Percentiles rank a stretch among this genome's conserved stretches.
Conservation (phyloP, 2,113 vertebrate species). For the Gymnocephalus cernua region DNA sequence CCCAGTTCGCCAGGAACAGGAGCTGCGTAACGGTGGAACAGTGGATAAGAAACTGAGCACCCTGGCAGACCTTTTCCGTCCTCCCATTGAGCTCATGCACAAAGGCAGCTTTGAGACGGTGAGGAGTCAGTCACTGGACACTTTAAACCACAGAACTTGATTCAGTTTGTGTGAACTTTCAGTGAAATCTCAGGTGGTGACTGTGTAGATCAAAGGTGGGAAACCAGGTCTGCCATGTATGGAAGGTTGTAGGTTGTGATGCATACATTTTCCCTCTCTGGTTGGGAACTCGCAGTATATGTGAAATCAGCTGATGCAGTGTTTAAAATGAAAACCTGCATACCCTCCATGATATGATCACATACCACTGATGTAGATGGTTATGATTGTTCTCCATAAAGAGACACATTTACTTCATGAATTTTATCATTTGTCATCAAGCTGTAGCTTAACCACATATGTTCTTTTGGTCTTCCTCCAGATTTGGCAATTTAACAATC, state of each 20-base stretch:
- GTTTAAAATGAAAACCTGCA: neutral
- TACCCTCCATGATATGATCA: neutral
- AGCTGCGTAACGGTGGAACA: slow-evolving; percentile 95
- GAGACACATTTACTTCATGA: neutral
- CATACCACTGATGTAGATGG: neutral
- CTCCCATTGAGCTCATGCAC: slow-evolving; percentile 99
- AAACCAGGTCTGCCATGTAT: slow-evolving; percentile 1
- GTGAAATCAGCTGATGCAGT: neutral
- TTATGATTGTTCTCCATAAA: neutral
- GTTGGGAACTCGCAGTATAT: neutral
- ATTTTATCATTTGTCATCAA: neutral
- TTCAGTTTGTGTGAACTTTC: slow-evolving; percentile 43
- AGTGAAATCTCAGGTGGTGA: slow-evolving; percentile 42
- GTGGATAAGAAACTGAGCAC: slow-evolving; percentile 99
- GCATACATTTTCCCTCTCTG: neutral
- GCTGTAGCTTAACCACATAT: neutral
- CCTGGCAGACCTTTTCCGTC: slow-evolving; percentile 97
- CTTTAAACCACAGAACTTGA: slow-evolving; percentile 26
- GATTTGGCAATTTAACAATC: neutral
- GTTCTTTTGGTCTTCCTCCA: neutral
- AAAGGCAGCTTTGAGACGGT: slow-evolving; percentile 99
- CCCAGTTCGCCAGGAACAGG: slow-evolving; percentile 97
- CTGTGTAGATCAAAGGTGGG: slow-evolving; percentile 16
- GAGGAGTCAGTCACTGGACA: slow-evolving; percentile 68
- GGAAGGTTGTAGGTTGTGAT: neutral